Base-by-base conservation (phyloP, 2,888 invertebrate species). In the Lymantria dispar region DNA sequence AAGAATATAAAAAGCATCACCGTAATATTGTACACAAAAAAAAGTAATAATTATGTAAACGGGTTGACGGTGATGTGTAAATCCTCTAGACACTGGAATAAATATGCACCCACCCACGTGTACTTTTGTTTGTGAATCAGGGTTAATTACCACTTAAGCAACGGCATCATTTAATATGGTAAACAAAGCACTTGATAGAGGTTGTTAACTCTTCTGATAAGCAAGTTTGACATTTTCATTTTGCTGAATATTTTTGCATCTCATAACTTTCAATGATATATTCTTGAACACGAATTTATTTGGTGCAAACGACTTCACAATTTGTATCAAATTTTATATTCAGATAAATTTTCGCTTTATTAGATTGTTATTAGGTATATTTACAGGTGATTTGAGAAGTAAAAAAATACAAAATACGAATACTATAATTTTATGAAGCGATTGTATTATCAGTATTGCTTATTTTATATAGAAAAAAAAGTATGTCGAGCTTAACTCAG, bases 131-230 rank as follows among this genome's bases (percentile, higher is more conserved):
- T 36, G 14, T n/a, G 52, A 56, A 69, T 66, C 59, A 68, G 49
- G 64, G 70, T 70, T 63, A 67, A 70, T 67, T 60, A 62, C 54
- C 70, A 53, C 58, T 67, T 45, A 52, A 43, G 31, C 30, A 50
- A 45, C 42, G 53, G 39, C 50, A 48, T 52, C 51, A 53, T 62
- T 56, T 55, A 48, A 43, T 30, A 50, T 46, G 47, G 46, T 48
- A 60, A 58, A 65, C 53, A 62, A 54, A 52, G 42, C 52, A 54
- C 66, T 65, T 36, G 47, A 50, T 54, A 45, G 30, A 55, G 68
- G 59, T 47, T 50, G 52, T 57, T 64, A 40, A 48, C 62, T 62
- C 45, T 43, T 45, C 29, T 45, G 50, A 58, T 58, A 56, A 58
- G 45, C 45, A 44, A 40, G 58, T 54, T 67, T 58, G 58, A 58